Evolutionary conservation across 1,140 invertebrate genomes (phyloP).

Genomic region (Drosophila repleta): DNA sequence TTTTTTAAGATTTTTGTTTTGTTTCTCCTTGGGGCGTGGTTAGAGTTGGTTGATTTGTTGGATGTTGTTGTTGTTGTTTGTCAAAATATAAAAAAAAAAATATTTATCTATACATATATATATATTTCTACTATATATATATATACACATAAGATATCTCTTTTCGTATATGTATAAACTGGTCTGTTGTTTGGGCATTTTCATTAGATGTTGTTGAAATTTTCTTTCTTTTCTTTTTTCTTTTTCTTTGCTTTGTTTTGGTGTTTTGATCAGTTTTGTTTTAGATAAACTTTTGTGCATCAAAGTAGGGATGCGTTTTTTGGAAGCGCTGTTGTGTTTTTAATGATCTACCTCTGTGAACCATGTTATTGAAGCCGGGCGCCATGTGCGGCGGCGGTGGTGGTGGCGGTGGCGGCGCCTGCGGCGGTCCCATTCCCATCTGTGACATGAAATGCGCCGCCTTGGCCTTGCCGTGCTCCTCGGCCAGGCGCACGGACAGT

Average conservation of each 20-base stretch:
- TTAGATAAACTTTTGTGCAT: conserved; percentile 82
- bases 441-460: conserved; percentile 85
- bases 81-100: conserved; percentile 37
- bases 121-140: conserved; percentile 33
- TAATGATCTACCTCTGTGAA: conserved; percentile 84
- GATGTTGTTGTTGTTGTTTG: conserved; percentile 45
- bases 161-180: conserved; percentile 36
- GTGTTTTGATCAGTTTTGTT: conserved; percentile 16
- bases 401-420: conserved; percentile 62
- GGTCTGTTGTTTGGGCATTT: conserved; percentile 41
- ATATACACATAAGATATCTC: conserved; percentile 42
- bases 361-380: conserved; percentile 80
- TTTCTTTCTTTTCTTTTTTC: conserved; percentile 32
- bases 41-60: conserved; percentile 38
- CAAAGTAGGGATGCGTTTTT: conserved; percentile 82
- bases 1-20: conserved; percentile 23
- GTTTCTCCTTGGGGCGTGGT: conserved; percentile 20
- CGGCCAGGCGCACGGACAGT: conserved; percentile 92
- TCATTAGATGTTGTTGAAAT: conserved; percentile 17
- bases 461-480: conserved; percentile 96
- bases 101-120: conserved; percentile 26
- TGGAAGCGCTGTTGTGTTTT: conserved; percentile 82
- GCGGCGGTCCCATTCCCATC: conserved; percentile 67
- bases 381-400: conserved; percentile 67
- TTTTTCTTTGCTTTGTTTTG: conserved; percentile 21